A percentile compares a stretch with the other conserved stretches of the same genome.
Conservation (phyloP, 64 coral and sea anemone species). For the Pocillopora verrucosa region DNA sequence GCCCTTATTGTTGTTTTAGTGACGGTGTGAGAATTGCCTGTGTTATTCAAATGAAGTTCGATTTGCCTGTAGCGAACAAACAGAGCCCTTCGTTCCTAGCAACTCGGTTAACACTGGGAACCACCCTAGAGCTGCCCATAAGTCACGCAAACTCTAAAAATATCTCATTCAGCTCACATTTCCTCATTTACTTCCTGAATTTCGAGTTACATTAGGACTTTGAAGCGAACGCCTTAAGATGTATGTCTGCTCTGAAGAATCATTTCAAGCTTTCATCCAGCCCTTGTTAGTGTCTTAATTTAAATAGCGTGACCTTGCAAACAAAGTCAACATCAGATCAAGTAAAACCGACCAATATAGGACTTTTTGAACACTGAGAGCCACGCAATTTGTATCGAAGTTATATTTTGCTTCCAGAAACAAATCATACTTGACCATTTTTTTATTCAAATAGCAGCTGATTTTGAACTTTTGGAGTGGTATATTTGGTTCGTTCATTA, state of each 20-base stretch:
- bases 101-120: constrained; percentile 31
- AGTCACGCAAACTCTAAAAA: background rate
- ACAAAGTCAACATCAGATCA: background rate
- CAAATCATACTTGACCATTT: too few species aligned
- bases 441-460: too few species aligned
- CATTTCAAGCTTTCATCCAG: background rate
- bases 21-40: background rate
- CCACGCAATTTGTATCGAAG: too few species aligned
- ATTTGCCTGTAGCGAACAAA: background rate
- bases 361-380: too few species aligned
- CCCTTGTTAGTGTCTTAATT: background rate
- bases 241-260: background rate
- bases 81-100: background rate
- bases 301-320: background rate
- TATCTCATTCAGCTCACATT: too few species aligned
- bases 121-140: background rate
- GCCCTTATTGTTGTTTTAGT: constrained; percentile 24
- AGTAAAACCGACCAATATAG: background rate
- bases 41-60: constrained; percentile 9
- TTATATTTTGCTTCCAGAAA: too few species aligned
- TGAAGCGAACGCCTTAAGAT: too few species aligned
- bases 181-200: background rate
- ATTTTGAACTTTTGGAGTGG: too few species aligned
- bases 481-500: too few species aligned
- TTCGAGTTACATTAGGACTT: background rate